Conservation (phyloP, 2,113 vertebrate genomes). For the Sylvilagus bachmani region DNA sequence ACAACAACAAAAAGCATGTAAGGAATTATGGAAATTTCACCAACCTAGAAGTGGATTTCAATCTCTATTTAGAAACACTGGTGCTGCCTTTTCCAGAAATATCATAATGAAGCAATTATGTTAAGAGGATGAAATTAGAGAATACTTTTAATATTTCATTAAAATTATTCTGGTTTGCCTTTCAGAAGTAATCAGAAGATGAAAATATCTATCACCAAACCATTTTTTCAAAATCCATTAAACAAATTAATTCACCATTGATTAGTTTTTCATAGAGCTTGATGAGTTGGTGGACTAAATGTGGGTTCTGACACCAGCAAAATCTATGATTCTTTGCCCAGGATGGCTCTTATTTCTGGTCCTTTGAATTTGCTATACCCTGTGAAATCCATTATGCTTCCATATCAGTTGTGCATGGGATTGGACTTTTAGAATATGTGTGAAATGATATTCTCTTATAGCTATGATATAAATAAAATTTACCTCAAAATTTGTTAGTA, state of each 20-base stretch:
- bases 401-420: background rate
- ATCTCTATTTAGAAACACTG: background rate
- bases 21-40: accelerated
- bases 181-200: constrained; percentile 44
- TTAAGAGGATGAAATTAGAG: background rate
- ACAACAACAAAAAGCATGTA: background rate
- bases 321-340: background rate
- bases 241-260: constrained; percentile 67
- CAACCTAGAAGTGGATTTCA: background rate
- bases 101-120: background rate
- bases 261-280: constrained; percentile 5
- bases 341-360: background rate
- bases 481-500: constrained; percentile 24
- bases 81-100: background rate
- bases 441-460: constrained; percentile 33
- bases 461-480: background rate
- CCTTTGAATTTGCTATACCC: background rate
- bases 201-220: background rate
- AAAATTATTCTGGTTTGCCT: background rate
- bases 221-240: constrained; percentile 72
- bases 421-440: background rate
- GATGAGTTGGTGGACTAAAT: background rate
- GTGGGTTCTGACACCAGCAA: background rate
- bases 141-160: constrained; percentile 14
- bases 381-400: constrained; percentile 40